Percentiles rank a stretch among this genome's conserved stretches.
phyloP scores from a whole-genome alignment of 2,113 vertebrate genomes.

The Cebus imitator region DNA sequence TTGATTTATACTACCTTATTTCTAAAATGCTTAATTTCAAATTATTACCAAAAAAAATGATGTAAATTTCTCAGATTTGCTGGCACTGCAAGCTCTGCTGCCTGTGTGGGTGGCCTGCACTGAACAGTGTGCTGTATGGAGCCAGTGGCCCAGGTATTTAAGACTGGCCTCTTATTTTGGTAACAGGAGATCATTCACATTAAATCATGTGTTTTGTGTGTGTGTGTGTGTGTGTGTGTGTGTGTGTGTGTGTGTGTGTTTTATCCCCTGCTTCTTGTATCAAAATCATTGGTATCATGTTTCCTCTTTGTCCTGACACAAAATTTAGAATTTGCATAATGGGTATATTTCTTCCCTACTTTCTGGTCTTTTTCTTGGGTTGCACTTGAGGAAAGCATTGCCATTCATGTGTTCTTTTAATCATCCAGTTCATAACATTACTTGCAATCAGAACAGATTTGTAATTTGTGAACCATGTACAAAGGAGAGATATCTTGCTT shows the following conservation, averaged over 20 bases:
- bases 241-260: not conserved
- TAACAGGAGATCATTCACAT: not conserved
- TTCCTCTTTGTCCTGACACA: not conserved
- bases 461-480: slow-evolving; percentile 67
- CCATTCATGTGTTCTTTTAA: slow-evolving; percentile 71
- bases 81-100: not conserved
- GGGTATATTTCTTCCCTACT: not conserved
- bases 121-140: not conserved
- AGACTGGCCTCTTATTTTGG: not conserved
- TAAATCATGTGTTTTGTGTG: not conserved
- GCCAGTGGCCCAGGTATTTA: not conserved
- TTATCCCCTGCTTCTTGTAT: not conserved
- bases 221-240: not conserved
- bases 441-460: slow-evolving; percentile 68
- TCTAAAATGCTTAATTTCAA: not conserved
- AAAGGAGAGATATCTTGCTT: slow-evolving; percentile 73
- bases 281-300: not conserved
- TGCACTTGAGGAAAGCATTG: slow-evolving; percentile 34
- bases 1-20: not conserved
- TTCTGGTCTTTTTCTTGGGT: slow-evolving; percentile 14
- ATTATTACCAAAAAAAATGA: not conserved
- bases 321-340: not conserved
- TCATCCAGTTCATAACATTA: slow-evolving; percentile 50
- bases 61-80: not conserved
- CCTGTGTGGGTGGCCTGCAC: not conserved